A percentile compares a stretch with the other conserved stretches of the same genome.
These are phyloP conservation scores for Dascyllus trimaculatus DNA, from an alignment of 2,113 vertebrate species.

Conservation along the genomic window DNA sequence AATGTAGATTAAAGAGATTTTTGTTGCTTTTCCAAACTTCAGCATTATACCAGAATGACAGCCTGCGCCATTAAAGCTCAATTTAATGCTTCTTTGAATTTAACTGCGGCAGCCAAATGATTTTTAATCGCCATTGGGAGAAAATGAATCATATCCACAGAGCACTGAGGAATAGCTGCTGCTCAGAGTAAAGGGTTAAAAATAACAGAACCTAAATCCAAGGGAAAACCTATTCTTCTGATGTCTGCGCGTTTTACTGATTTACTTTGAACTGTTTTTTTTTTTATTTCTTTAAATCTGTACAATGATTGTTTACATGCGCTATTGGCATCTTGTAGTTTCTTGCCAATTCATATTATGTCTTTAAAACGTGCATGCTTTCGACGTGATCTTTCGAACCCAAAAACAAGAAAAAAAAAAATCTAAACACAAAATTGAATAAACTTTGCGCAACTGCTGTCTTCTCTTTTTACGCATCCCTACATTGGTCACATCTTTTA, in stretches of 20 bases:
- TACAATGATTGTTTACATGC: too few species aligned
- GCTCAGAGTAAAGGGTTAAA: not conserved
- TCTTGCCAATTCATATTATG: not conserved
- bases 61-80: too few species aligned
- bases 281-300: not conserved
- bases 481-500: not conserved
- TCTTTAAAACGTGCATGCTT: not conserved
- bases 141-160: not conserved
- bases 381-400: not conserved
- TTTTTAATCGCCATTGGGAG: not conserved
- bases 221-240: not conserved
- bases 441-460: not conserved
- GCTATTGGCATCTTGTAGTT: not conserved
- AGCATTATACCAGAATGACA: not conserved
- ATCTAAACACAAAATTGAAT: not conserved
- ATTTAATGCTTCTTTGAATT: too few species aligned
- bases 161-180: not conserved
- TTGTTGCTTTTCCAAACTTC: slow-evolving; percentile 3
- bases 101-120: not conserved
- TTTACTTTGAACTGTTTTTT: not conserved
- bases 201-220: not conserved
- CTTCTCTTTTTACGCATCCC: not conserved
- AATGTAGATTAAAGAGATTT: not conserved
- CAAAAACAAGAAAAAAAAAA: not conserved
- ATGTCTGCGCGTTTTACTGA: not conserved